Conservation (phyloP, 2,113 vertebrate species). For the Trichomycterus rosablanca region DNA sequence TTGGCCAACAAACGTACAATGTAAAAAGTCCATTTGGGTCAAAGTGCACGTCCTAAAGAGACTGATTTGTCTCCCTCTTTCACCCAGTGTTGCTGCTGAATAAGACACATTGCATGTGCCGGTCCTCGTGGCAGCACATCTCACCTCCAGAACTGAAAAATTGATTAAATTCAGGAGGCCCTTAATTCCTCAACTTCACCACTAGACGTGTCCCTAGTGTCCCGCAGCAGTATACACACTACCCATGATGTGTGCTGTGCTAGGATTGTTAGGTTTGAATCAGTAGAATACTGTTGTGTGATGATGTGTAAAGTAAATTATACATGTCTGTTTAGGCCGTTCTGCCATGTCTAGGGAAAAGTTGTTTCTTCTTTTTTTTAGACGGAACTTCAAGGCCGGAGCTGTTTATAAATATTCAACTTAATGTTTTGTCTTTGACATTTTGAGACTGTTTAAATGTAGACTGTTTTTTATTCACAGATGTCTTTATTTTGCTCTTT, state of each 20-base stretch:
- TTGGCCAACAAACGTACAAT: not conserved
- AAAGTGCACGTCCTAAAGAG: slow-evolving; percentile 30
- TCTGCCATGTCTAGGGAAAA: slow-evolving; percentile 10
- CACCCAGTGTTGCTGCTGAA: slow-evolving; percentile 53
- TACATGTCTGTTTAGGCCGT: slow-evolving; percentile 21
- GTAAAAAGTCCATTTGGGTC: slow-evolving; percentile 28
- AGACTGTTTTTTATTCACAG: not conserved
- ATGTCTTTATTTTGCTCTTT: slow-evolving; percentile 26
- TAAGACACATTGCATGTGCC: slow-evolving; percentile 67
- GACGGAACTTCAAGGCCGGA: slow-evolving; percentile 18
- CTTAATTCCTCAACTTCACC: slow-evolving; percentile 72
- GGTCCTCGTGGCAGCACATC: slow-evolving; percentile 67
- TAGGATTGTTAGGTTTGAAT: slow-evolving; percentile 36
- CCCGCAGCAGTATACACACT: slow-evolving; percentile 57
- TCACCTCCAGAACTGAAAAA: slow-evolving; percentile 62
- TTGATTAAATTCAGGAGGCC: slow-evolving; percentile 66
- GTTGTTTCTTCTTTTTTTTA: too few species aligned
- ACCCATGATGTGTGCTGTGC: slow-evolving; percentile 46
- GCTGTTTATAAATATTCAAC: slow-evolving; percentile 5
- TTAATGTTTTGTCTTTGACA: slow-evolving; percentile 29
- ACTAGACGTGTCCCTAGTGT: slow-evolving; percentile 65
- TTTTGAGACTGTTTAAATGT: slow-evolving; percentile 1
- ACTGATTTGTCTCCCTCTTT: slow-evolving; percentile 41
- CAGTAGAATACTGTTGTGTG: slow-evolving; percentile 16
- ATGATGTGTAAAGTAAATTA: slow-evolving; percentile 28